phyloP scores from a whole-genome alignment of 2,113 vertebrate genomes.

The Galeopterus variegatus region DNA sequence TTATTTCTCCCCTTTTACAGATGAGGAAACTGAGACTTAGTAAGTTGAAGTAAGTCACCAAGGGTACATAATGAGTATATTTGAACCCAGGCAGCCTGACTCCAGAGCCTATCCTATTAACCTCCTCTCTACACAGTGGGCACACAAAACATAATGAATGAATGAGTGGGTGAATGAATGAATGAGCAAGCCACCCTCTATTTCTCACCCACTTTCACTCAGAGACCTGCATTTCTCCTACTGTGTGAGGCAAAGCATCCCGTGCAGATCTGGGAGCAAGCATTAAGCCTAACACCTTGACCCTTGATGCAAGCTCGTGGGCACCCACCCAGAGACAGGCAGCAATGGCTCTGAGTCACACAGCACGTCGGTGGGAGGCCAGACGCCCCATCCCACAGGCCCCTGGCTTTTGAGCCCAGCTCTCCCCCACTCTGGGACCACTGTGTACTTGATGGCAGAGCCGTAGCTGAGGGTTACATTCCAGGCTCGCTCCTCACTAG shows the following conservation, averaged over 20 bases:
- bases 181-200: fast-evolving
- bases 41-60: neutral
- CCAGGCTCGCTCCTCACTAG: neutral
- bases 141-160: fast-evolving
- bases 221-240: neutral
- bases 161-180: fast-evolving
- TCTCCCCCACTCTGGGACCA: neutral
- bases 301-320: too few relatives aligned
- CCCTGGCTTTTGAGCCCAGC: neutral
- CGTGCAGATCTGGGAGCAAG: neutral
- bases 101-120: neutral
- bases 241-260: neutral
- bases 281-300: neutral
- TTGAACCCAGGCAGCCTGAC: neutral
- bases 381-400: neutral
- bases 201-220: neutral
- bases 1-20: neutral
- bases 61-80: neutral
- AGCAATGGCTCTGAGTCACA: neutral
- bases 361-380: neutral
- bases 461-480: neutral
- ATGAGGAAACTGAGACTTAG: too few relatives aligned
- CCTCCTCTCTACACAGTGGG: neutral
- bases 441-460: neutral
- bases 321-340: neutral